Conservation (phyloP, 2,113 vertebrate genomes). For the Hippocampus mohnikei region DNA sequence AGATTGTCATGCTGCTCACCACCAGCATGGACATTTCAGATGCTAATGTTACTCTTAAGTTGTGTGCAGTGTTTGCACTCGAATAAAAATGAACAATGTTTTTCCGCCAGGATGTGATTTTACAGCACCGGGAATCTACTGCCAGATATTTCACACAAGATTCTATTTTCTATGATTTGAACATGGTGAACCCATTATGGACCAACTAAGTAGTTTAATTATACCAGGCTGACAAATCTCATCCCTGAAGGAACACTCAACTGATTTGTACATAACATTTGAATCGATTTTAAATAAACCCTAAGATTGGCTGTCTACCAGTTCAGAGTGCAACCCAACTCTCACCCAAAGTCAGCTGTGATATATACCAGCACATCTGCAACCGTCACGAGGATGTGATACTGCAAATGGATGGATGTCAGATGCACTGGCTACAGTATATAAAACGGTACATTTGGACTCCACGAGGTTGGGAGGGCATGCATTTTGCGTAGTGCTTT, state of each 20-base stretch:
- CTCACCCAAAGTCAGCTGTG: no score
- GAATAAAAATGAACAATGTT: neutral
- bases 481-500: no score
- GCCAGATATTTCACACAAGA: neutral
- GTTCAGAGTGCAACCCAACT: no score
- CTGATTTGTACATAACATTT: no score
- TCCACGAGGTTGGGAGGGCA: no score
- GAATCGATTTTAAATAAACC: no score
- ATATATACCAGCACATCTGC: no score
- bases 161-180: neutral
- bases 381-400: no score
- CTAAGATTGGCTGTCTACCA: no score
- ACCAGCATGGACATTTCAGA: neutral
- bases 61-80: neutral
- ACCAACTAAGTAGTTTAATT: slow-evolving; percentile 23
- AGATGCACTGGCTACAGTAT: no score
- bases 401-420: no score
- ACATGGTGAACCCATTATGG: slow-evolving; percentile 9
- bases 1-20: neutral
- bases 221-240: slow-evolving; percentile 33
- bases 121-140: neutral
- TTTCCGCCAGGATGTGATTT: neutral
- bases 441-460: no score
- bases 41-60: neutral
- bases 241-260: slow-evolving; percentile 31